Evolutionary conservation across 2,888 invertebrate species (phyloP), one percentile per base, ranked within the genome.

Genomic region (Thymelicus acteon): DNA sequence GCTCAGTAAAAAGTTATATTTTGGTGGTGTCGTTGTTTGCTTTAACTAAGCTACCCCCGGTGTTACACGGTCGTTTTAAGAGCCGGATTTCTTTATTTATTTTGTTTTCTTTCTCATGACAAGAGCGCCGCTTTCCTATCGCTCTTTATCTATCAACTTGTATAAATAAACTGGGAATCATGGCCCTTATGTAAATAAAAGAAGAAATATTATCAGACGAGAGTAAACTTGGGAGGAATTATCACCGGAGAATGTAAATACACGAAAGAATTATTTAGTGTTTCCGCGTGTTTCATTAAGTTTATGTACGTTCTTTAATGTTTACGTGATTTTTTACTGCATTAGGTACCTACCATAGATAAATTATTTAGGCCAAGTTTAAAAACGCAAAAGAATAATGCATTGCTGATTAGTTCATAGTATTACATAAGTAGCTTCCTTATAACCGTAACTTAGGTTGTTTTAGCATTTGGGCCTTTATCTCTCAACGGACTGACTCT

Each of bases 111-210:
- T 85, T 84, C 82, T 82, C 79, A 81, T 83, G 87, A 88, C 89
- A 88, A 89, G 87, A 89, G 83, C 80, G 83, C 89, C 89, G 88
- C 88, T 82, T 77, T 80, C 80, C 84, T 89, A 88, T 89, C 90
- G 86, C 85, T 79, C 84, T 90, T 89, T 90, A 89, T 90, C 89
- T 90, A 88, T 89, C 87, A 90, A 87, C 86, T 85, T 84, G 86
- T 86, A 83, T 91, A 89, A 87, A 89, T 86, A 89, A 83, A 82
- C 78, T 81, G 74, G 79, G 83, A 88, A 86, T 86, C 88, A 89
- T 89, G 86, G 86, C 84, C 78, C 74, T 84, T 86, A 80, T 81
- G 85, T 91, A 91, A 90, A 91, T 88, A 90, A 82, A 87, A 81
- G 80, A 85, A 89, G 84, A 90, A 89, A 85, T 89, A 88, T 88